phyloP scores from a whole-genome alignment of 2,113 vertebrate species.

The Prunella fulvescens region DNA sequence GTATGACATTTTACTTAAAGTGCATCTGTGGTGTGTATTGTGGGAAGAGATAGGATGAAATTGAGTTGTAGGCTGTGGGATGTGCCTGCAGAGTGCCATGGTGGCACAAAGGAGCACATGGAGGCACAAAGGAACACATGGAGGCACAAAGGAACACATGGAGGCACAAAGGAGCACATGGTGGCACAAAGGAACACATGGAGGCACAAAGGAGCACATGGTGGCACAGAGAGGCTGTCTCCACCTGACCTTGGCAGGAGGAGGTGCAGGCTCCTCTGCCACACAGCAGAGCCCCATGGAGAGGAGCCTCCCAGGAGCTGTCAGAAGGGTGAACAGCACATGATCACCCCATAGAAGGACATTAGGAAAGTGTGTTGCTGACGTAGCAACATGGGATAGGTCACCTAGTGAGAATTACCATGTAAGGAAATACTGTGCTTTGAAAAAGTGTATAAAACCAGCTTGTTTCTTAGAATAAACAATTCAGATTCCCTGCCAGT shows the following conservation, averaged over 20 bases:
- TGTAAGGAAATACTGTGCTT: neutral
- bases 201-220: neutral
- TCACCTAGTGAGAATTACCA: accelerated
- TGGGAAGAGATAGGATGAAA: neutral
- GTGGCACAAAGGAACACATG: too few relatives aligned
- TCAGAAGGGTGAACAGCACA: accelerated
- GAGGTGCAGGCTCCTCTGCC: too few relatives aligned
- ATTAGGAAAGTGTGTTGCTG: accelerated
- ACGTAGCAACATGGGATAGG: neutral
- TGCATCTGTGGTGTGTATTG: neutral
- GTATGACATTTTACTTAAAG: neutral
- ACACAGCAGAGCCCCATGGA: neutral
- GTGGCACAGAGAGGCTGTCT: neutral
- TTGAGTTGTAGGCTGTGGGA: neutral
- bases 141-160: too few relatives aligned
- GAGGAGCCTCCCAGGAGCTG: neutral
- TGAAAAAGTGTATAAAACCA: neutral
- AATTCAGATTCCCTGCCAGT: accelerated
- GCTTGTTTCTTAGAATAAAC: accelerated
- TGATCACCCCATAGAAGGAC: neutral
- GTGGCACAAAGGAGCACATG: neutral
- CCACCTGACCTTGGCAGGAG: neutral
- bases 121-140: too few relatives aligned
- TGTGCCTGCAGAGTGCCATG: neutral
- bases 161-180: too few relatives aligned